These are phyloP conservation scores for Plodia interpunctella DNA, from an alignment of 1,140 invertebrate genomes.

Conservation along the genomic window DNA sequence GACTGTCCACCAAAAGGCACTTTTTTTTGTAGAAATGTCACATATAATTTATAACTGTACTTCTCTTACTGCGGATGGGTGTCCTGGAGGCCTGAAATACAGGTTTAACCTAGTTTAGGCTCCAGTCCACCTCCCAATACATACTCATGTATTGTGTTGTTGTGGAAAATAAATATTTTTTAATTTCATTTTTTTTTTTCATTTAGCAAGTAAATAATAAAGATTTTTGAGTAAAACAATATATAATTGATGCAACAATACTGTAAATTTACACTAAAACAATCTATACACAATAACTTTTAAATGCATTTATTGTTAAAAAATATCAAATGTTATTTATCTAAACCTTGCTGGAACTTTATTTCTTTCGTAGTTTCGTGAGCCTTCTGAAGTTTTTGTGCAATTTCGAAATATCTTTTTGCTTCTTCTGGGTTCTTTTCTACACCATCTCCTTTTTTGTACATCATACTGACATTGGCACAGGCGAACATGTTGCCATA, in stretches of 20 bases:
- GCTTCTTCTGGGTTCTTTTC: slow-evolving; percentile 84
- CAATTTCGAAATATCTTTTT: slow-evolving; percentile 83
- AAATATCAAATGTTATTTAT: slow-evolving; percentile 23
- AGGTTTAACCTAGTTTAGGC: too few relatives aligned
- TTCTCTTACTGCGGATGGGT: too few relatives aligned
- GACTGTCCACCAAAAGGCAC: too few relatives aligned
- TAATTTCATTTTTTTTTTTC: too few relatives aligned
- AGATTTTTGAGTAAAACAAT: not conserved
- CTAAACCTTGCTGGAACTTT: slow-evolving; percentile 82
- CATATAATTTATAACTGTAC: too few relatives aligned
- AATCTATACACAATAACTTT: not conserved
- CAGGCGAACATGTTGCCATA: slow-evolving; percentile 90
- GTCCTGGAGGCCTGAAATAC: too few relatives aligned
- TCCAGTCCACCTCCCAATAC: too few relatives aligned
- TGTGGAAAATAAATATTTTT: too few relatives aligned
- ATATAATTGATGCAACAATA: not conserved
- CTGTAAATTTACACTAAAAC: not conserved
- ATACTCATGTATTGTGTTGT: too few relatives aligned
- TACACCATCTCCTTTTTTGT: slow-evolving; percentile 84
- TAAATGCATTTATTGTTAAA: slow-evolving; percentile 20
- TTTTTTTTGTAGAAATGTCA: too few relatives aligned
- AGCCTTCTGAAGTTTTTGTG: slow-evolving; percentile 83
- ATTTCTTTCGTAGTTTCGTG: slow-evolving; percentile 78
- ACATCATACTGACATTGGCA: slow-evolving; percentile 91
- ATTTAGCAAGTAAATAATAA: not conserved